Percentiles rank a stretch among this genome's conserved stretches.
These are phyloP conservation scores for Trissolcus basalis DNA, from an alignment of 1,140 invertebrate genomes.

Conservation along the genomic window DNA sequence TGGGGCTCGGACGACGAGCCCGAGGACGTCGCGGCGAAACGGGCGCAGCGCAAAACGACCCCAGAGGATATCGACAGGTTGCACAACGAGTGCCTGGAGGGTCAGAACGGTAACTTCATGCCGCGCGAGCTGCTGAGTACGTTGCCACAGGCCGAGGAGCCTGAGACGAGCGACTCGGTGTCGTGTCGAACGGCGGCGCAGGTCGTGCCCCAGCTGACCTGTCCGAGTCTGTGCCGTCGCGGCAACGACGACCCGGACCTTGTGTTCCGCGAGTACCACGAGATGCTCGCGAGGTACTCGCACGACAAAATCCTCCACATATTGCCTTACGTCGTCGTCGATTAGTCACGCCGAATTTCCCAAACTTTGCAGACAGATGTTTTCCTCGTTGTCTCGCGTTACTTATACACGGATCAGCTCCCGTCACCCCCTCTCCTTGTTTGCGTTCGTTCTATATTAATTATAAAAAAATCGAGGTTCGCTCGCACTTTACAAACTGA, in stretches of 20 bases:
- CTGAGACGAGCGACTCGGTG: constrained; percentile 13
- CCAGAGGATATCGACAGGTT: constrained; percentile 68
- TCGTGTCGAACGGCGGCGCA: constrained; percentile 43
- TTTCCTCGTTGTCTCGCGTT: constrained; percentile 42
- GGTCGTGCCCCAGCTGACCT: constrained; percentile 28
- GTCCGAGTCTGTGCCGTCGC: constrained; percentile 54
- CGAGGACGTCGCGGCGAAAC: constrained; percentile 51
- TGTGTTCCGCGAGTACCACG: constrained; percentile 88
- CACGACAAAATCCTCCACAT: constrained; percentile 85
- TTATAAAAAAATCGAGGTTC: constrained; percentile 40
- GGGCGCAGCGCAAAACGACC: constrained; percentile 56
- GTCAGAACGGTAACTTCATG: constrained; percentile 74
- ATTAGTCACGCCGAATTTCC: constrained; percentile 77
- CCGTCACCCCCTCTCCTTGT: background rate
- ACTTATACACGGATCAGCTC: constrained; percentile 15
- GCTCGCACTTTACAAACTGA: constrained; percentile 31
- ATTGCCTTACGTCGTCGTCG: constrained; percentile 94
- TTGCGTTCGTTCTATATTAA: constrained; percentile 4
- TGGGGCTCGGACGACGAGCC: constrained; percentile 72
- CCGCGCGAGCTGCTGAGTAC: constrained; percentile 51
- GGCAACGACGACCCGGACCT: constrained; percentile 64
- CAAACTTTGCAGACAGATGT: constrained; percentile 26
- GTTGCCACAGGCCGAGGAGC: constrained; percentile 42
- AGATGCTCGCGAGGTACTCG: constrained; percentile 81
- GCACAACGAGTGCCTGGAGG: constrained; percentile 68